These are phyloP conservation scores for Dendroctonus ponderosae DNA, from an alignment of 1,140 invertebrate genomes.

Conservation along the genomic window DNA sequence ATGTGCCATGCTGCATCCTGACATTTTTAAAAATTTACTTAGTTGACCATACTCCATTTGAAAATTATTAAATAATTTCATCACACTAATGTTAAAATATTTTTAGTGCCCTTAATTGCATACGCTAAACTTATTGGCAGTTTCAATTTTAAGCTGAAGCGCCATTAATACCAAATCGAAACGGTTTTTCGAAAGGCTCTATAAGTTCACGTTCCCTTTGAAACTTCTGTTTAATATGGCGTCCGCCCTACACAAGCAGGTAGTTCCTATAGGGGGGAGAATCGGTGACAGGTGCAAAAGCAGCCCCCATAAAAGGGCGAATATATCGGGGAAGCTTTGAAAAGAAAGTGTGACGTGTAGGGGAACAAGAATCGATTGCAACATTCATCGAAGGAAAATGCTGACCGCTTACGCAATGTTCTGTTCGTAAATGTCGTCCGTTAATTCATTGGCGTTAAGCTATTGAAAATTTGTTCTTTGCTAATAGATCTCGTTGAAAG, in stretches of 20 bases:
- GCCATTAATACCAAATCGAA: conserved; percentile 18
- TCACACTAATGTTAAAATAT: too few relatives aligned
- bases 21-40: too few relatives aligned
- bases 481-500: too few relatives aligned
- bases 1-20: too few relatives aligned
- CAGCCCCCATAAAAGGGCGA: conserved; percentile 19
- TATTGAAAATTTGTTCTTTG: too few relatives aligned
- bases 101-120: too few relatives aligned
- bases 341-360: conserved; percentile 24
- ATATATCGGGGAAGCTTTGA: conserved; percentile 17
- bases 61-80: too few relatives aligned
- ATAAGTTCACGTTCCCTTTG: conserved; percentile 19
- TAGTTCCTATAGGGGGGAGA: conserved; percentile 24
- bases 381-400: conserved; percentile 4
- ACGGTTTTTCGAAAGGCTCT: conserved; percentile 13
- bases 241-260: conserved; percentile 27
- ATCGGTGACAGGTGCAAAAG: conserved; percentile 27
- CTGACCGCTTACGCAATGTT: conserved; percentile 5
- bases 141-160: not conserved
- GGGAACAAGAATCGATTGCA: conserved; percentile 19
- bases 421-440: too few relatives aligned
- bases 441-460: too few relatives aligned
- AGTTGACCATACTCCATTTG: too few relatives aligned
- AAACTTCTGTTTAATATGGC: conserved; percentile 24
- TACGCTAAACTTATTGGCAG: too few relatives aligned